These are phyloP conservation scores for Ypsolopha sequella DNA, from an alignment of 2,888 invertebrate species.

Conservation along the genomic window DNA sequence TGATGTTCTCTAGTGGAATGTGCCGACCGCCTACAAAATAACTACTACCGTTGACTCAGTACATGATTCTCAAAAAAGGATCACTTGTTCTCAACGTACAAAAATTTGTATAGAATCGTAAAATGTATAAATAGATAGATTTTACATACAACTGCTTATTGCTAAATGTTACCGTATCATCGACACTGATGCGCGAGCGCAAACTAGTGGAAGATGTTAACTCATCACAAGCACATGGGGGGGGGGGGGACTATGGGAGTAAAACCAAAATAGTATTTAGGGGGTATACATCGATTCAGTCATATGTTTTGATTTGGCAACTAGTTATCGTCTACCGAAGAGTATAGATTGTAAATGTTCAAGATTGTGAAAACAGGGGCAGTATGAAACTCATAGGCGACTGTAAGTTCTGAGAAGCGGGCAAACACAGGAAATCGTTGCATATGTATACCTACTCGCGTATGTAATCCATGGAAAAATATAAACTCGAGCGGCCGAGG, in stretches of 20 bases:
- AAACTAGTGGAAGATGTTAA: neutral
- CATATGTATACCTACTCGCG: neutral
- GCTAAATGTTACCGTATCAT: constrained; percentile 54
- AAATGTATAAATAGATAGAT: constrained; percentile 69
- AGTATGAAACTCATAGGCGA: too few species aligned
- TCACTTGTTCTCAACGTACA: constrained; percentile 63
- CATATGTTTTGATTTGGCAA: constrained; percentile 64
- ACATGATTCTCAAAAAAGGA: constrained; percentile 70
- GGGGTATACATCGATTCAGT: constrained; percentile 51
- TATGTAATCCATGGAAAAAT: constrained; percentile 1
- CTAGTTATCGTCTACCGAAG: constrained; percentile 14
- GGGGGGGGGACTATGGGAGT: neutral
- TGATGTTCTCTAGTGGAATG: constrained; percentile 66
- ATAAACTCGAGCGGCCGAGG: constrained; percentile 17
- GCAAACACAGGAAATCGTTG: constrained; percentile 1
- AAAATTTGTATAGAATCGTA: constrained; percentile 70
- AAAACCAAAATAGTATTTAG: neutral
- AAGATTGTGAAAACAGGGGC: neutral
- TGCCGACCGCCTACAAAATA: constrained; percentile 68
- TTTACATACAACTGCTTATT: constrained; percentile 69
- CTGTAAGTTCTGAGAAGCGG: neutral
- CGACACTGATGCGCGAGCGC: constrained; percentile 23
- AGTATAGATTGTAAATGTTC: neutral
- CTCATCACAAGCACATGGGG: neutral
- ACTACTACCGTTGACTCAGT: constrained; percentile 63